Base-by-base conservation (phyloP, 2,797 vertebrate species). In the Tympanoctomys barrerae region DNA sequence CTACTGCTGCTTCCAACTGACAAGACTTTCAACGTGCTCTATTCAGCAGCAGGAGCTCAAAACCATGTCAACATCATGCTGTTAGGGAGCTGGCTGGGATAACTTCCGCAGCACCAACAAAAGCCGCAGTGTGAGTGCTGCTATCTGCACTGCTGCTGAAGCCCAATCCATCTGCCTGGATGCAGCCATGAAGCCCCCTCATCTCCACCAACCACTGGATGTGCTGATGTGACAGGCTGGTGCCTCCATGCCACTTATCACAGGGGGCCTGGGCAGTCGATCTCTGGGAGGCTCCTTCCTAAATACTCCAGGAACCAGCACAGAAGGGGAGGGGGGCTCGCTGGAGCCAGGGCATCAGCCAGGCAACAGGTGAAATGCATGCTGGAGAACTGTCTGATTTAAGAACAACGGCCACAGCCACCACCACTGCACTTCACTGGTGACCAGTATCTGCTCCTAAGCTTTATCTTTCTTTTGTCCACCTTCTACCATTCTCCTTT, bases 1-100 rank as follows among this genome's bases (percentile, higher is more conserved):
- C 71, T 46, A 79, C 66, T n/a, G 5, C 12, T 36, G 46, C 70
- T 87, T 21, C 31, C 71, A 91, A 73, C 39, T 79, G 31, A 49
- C 49, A 66, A 84, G 57, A 14, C 19, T 13, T 4, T 78, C 49
- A 73, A 59, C 75, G 33, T 24, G 19, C 52, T 73, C 59, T 52
- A 3, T 83, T 73, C 62, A 92, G 39, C 70, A 59, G 59, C n/a
- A 79, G 64, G 46, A 80, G 78, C 21, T 89, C 42, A 78, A 90
- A 93, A 3, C 21, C 39, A 86, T 85, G 78, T 89, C 68, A 85
- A 59, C 89, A 91, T 42, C 82, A 66, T 0, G 49, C 82, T 94
- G 89, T 19, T 94, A 62, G 77, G 71, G 64, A 94, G 82, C 90
- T n/a, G 75, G 26, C 61, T 57, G 66, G 26, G 42, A 91, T 81